phyloP scores from a whole-genome alignment of 2,888 invertebrate species.

The Campoplex capitator region DNA sequence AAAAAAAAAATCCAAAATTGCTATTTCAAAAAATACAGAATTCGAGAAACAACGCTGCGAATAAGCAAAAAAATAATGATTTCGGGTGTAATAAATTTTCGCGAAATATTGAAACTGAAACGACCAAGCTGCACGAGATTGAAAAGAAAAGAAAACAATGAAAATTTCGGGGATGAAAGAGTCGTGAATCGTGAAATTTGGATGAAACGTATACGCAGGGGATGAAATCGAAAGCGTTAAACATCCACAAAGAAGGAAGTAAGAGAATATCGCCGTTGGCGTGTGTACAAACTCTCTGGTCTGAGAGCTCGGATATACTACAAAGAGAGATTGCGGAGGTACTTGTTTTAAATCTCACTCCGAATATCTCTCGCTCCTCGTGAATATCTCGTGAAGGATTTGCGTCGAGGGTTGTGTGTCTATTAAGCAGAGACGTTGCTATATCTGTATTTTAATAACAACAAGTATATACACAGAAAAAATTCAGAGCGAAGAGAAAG shows the following conservation, averaged over 20 bases:
- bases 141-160: not conserved
- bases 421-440: slow-evolving; percentile 4
- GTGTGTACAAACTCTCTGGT: slow-evolving; percentile 8
- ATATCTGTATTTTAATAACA: not conserved
- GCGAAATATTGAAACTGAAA: not conserved
- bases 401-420: not conserved
- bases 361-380: slow-evolving; percentile 7
- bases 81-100: not conserved
- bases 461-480: not conserved
- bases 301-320: slow-evolving; percentile 21
- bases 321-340: slow-evolving; percentile 39
- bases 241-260: slow-evolving; percentile 15
- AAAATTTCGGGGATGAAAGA: not conserved
- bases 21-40: too few relatives aligned
- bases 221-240: slow-evolving; percentile 26
- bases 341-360: slow-evolving; percentile 34
- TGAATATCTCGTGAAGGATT: not conserved
- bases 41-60: not conserved
- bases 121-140: not conserved
- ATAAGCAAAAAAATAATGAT: not conserved
- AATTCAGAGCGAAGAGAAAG: slow-evolving; percentile 13
- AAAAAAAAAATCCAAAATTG: too few relatives aligned
- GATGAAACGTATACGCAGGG: not conserved
- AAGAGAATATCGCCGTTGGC: slow-evolving; percentile 31
- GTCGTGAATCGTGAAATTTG: not conserved